A percentile compares a stretch with the other conserved stretches of the same genome.
Conservation (phyloP, 2,888 invertebrate species). For the Acleris holmiana region DNA sequence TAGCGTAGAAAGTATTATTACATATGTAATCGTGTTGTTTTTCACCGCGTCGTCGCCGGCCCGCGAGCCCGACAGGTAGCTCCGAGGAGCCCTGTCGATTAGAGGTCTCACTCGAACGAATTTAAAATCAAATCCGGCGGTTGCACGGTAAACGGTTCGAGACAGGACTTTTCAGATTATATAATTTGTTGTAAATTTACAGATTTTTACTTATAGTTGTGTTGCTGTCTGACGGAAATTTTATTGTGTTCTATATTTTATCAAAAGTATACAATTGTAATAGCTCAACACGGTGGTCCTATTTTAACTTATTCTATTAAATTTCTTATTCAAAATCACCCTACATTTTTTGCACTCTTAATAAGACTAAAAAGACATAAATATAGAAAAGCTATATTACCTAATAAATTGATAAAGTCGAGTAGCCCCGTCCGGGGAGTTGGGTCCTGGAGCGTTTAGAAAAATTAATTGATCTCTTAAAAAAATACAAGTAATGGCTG, state of each 20-base stretch:
- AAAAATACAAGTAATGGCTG: constrained; percentile 14
- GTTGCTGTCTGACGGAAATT: constrained; percentile 18
- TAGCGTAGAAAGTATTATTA: constrained; percentile 39
- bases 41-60: constrained; percentile 43
- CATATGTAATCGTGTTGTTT: constrained; percentile 37
- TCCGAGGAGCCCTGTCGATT: constrained; percentile 3
- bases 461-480: constrained; percentile 70
- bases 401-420: constrained; percentile 51
- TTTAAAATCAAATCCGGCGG: too few species aligned
- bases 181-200: constrained; percentile 35
- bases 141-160: neutral
- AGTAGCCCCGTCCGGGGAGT: constrained; percentile 49
- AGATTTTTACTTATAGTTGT: constrained; percentile 28
- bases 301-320: constrained; percentile 8
- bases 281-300: constrained; percentile 11
- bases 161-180: constrained; percentile 17
- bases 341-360: constrained; percentile 38
- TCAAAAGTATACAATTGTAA: constrained; percentile 11
- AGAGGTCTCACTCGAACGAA: too few species aligned
- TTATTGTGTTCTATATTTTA: constrained; percentile 18
- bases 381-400: constrained; percentile 47
- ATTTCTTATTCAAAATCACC: constrained; percentile 34
- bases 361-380: constrained; percentile 52
- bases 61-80: constrained; percentile 20
- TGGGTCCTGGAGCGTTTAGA: constrained; percentile 64